Base-by-base conservation (phyloP, 2,113 vertebrate species). In the Pavo muticus region DNA sequence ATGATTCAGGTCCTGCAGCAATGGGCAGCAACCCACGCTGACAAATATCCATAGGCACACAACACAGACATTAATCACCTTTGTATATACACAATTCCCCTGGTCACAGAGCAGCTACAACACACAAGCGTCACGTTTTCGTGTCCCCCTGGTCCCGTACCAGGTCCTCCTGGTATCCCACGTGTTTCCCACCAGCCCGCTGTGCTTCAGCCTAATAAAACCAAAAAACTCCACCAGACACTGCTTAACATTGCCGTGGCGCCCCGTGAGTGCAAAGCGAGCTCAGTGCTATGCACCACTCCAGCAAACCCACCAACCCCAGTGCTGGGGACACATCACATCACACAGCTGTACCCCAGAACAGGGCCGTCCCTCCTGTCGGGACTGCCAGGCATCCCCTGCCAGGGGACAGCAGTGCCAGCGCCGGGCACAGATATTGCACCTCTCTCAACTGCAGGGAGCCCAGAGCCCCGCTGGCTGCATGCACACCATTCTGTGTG, bases 1-100 rank as follows among this genome's bases (percentile, higher is more conserved):
- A 90, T 35, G 59, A 95, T 92, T 75, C 12, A 40, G 40, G 88
- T 93, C 91, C 47, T 87, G 91, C 81, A 32, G 85, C 92, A 95
- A 71, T 65, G n/a, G 88, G 84, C 84, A 90, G 86, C 67, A 42
- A 57, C 88, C 69, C 37, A 6, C 2, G 2, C 84, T 39, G 65
- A 88, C 91, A 61, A 61, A 76, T 16, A 89, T 27, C 81, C 84
- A 96, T 19, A 92, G 96, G 94, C 95, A 97, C 67, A 0, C 92
- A 60, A 97, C 91, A 79, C 0, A 5, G 52, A 96, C 88, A 11
- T 68, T 20, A 56, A 88, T 39, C 72, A 75, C 17, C 81, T 71
- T 64, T 59, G 29, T 68, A 91, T 67, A 67, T 67, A 95, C 86
- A 95, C 13, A 7, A 15, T 44, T 56, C 64, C 82, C 87, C 42